Conservation (phyloP, 35 echinoderm and acorn worm species). For the Acanthaster planci region DNA sequence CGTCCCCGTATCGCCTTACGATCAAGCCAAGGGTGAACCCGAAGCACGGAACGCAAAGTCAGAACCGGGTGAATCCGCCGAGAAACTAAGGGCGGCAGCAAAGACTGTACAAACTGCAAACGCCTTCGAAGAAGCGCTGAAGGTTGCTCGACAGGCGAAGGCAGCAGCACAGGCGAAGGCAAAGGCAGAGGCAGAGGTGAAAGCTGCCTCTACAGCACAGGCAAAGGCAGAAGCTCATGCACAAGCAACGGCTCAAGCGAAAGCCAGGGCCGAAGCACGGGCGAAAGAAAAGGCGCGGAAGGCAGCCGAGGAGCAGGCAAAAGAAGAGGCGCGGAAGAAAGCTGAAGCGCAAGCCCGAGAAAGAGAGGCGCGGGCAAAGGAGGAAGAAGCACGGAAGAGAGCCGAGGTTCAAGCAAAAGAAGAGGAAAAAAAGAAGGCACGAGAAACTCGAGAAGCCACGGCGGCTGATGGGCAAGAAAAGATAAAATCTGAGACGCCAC, state of each 20-base stretch:
- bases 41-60: not conserved
- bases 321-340: not conserved
- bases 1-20: not conserved
- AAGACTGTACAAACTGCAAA: slow-evolving; percentile 39
- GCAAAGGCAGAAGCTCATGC: too few relatives aligned
- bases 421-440: not conserved
- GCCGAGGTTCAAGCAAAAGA: not conserved
- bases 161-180: slow-evolving; percentile 24
- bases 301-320: not conserved
- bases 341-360: not conserved
- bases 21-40: not conserved
- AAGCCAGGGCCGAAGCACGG: too few relatives aligned
- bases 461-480: not conserved
- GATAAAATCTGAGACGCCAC: not conserved
- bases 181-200: not conserved
- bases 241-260: too few relatives aligned
- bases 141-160: slow-evolving; percentile 70
- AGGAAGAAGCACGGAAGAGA: not conserved
- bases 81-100: not conserved
- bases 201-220: not conserved
- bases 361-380: not conserved
- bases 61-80: slow-evolving; percentile 17
- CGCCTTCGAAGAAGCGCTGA: slow-evolving; percentile 78
- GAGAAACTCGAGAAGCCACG: not conserved
- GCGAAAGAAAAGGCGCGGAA: too few relatives aligned